These are phyloP conservation scores for Neodontobutis hainanensis DNA, from an alignment of 2,113 vertebrate species.

Conservation along the genomic window DNA sequence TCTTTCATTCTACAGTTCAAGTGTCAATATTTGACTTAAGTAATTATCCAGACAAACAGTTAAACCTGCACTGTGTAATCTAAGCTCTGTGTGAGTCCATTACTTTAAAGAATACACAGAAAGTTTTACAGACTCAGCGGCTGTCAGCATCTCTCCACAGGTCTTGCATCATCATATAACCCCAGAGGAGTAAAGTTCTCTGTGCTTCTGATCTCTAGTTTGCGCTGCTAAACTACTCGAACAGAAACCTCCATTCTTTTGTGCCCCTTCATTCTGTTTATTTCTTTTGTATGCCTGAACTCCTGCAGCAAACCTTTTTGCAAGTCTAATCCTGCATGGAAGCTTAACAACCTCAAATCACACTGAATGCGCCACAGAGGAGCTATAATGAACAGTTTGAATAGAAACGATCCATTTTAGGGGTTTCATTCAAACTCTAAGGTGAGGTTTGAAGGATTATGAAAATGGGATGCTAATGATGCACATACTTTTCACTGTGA, in stretches of 20 bases:
- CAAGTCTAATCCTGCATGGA: conserved; percentile 16
- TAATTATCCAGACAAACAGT: too few species aligned
- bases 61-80: too few species aligned
- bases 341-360: conserved; percentile 50
- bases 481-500: conserved; percentile 21
- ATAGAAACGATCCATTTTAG: conserved; percentile 37
- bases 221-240: conserved; percentile 8
- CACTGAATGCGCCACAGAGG: conserved; percentile 37
- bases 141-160: neutral
- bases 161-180: conserved; percentile 34
- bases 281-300: conserved; percentile 45
- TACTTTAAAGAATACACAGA: conserved; percentile 11
- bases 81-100: too few species aligned
- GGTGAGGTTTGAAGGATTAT: conserved; percentile 44
- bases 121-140: conserved; percentile 1
- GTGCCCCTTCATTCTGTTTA: conserved; percentile 20
- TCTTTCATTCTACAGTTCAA: too few species aligned
- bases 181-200: conserved; percentile 13
- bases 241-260: conserved; percentile 11
- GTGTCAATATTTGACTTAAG: too few species aligned
- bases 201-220: conserved; percentile 16
- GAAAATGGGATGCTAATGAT: conserved; percentile 43
- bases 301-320: conserved; percentile 41
- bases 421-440: conserved; percentile 38
- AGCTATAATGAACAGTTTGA: conserved; percentile 32